phyloP scores from a whole-genome alignment of 2,797 vertebrate genomes.

The Mastacembelus armatus region DNA sequence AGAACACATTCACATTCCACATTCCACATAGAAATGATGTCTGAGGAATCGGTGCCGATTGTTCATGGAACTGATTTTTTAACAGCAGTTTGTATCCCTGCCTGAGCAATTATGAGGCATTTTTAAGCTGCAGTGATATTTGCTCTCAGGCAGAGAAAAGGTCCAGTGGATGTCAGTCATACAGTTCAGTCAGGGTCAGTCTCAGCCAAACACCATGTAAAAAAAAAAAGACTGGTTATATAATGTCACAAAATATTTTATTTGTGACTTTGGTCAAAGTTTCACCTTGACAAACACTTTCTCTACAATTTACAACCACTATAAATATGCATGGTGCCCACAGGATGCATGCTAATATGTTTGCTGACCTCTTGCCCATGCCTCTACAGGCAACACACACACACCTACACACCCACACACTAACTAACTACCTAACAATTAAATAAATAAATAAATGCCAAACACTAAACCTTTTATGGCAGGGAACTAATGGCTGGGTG shows the following conservation, averaged over 20 bases:
- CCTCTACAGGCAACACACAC: background rate
- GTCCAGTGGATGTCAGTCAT: background rate
- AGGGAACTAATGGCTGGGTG: background rate
- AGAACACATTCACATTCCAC: constrained; percentile 1
- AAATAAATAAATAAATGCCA: constrained; percentile 9
- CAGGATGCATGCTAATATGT: background rate
- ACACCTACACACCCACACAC: background rate
- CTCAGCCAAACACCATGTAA: background rate
- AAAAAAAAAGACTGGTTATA: constrained; percentile 18
- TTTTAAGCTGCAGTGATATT: background rate
- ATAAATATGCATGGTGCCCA: background rate
- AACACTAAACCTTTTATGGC: background rate
- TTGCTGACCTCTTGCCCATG: background rate
- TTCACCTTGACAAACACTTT: background rate
- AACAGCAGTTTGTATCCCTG: background rate
- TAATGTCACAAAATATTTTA: too few species aligned
- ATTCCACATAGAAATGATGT: background rate
- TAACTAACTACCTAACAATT: background rate
- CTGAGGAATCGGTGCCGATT: constrained; percentile 1
- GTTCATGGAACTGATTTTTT: constrained; percentile 13
- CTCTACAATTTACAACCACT: too few species aligned
- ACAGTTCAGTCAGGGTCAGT: constrained; percentile 10
- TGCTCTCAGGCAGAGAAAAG: constrained; percentile 14
- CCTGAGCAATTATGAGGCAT: too few species aligned
- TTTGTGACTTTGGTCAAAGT: background rate